Evolutionary conservation across 2,888 invertebrate species (phyloP), one percentile per base, ranked within the genome.

Genomic region (Napeogenes sylphis): DNA sequence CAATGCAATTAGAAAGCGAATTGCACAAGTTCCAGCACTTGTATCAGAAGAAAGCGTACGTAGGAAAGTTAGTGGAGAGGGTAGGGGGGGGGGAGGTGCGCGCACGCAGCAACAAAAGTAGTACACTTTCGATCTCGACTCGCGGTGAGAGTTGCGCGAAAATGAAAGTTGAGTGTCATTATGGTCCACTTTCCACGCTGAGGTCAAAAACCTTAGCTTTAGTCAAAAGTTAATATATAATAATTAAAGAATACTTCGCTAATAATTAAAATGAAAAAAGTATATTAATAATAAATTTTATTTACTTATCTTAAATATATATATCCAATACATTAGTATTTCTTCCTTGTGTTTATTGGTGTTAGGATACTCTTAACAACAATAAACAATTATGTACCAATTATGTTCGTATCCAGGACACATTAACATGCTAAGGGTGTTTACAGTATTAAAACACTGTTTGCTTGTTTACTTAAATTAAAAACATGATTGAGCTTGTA

Each of bases 161-260:
- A 92, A 92, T 90, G 92, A 92, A 92, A 90, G 92, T 92, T 83
- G 85, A 91, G 75, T 86, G 91, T 86, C 84, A 89, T 88, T 85
- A 87, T 87, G 87, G 82, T 88, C 84, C 83, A 90, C 90, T 90
- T 90, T 90, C 89, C 86, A 86, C 80, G 79, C 68, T 72, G 81
- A 80, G 90, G 87, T 87, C 85, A 84, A 87, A 81, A 83, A 88
- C 85, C 90, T 77, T 77, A 82, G 78, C 76, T 21, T 21, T 76
- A 69, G 68, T 68, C 75, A 73, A 74, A 77, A 72, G 74, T 74
- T 73, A 70, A 70, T 68, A 47, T 42, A 54, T 21, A 58, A 60
- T 21, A 21, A 21, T 21, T 21, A 21, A 1, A 21, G 21, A 21
- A 21, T 21, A 21, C 21, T 21, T 21, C 45, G 45, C 58, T 32